phyloP scores from a whole-genome alignment of 53 echinoderm and acorn worm genomes.

The Temnopleurus reevesii region DNA sequence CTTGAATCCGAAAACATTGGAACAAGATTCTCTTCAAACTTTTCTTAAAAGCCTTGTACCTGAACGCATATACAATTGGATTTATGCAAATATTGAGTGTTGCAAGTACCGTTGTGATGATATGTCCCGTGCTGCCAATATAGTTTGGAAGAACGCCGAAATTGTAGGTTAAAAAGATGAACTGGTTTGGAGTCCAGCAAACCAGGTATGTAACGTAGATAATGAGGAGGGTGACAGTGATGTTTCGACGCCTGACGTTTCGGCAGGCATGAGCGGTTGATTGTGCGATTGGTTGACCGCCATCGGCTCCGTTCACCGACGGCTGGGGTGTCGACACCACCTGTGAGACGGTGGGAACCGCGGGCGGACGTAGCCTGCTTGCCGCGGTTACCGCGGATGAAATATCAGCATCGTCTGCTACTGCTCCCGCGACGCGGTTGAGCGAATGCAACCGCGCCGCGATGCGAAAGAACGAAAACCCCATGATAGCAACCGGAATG shows the following conservation, averaged over 20 bases:
- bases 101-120: slow-evolving; percentile 67
- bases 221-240: slow-evolving; percentile 72
- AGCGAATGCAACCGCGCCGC: slow-evolving; percentile 55
- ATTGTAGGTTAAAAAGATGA: slow-evolving; percentile 70
- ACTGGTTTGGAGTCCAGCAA: slow-evolving; percentile 85
- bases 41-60: slow-evolving; percentile 63
- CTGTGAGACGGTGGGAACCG: too few relatives aligned
- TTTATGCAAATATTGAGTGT: slow-evolving; percentile 69
- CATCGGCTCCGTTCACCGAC: slow-evolving; percentile 9
- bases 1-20: neutral
- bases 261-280: neutral
- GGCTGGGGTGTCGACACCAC: neutral
- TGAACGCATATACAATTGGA: slow-evolving; percentile 71
- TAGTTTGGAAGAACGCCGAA: slow-evolving; percentile 63
- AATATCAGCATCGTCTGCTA: neutral
- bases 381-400: neutral
- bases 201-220: slow-evolving; percentile 73
- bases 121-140: slow-evolving; percentile 68
- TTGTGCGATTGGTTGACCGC: neutral
- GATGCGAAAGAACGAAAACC: slow-evolving; percentile 64
- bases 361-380: neutral
- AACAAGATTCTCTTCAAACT: slow-evolving; percentile 26
- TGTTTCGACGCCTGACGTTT: slow-evolving; percentile 61
- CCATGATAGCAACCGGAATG: slow-evolving; percentile 72
- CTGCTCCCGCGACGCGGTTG: neutral